phyloP scores from a whole-genome alignment of 1,140 invertebrate species.

The Rhyzopertha dominica region DNA sequence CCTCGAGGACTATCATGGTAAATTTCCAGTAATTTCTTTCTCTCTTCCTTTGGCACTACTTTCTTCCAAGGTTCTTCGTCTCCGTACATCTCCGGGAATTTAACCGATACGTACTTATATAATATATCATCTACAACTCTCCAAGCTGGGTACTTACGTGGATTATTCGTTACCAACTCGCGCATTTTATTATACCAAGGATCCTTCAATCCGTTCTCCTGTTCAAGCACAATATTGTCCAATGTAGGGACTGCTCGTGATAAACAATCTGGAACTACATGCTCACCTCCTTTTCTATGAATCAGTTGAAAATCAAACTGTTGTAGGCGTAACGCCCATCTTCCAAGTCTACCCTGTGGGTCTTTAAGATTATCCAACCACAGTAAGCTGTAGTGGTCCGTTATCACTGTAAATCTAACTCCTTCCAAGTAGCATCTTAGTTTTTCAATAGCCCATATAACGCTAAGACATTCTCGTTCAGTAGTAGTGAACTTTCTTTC shows the following conservation, averaged over 20 bases:
- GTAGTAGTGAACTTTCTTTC: conserved; percentile 43
- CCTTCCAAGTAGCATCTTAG: conserved; percentile 34
- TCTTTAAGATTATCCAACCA: conserved; percentile 8
- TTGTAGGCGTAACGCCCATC: conserved; percentile 44
- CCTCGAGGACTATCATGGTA: conserved; percentile 3
- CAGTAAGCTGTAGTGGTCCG: conserved; percentile 2
- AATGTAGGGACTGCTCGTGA: no score
- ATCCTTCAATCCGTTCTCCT: neutral
- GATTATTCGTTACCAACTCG: neutral
- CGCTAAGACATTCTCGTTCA: conserved; percentile 44
- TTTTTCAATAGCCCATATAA: conserved; percentile 42
- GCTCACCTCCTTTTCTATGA: no score
- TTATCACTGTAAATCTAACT: conserved; percentile 38
- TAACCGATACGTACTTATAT: neutral
- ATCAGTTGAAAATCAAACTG: no score
- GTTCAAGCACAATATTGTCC: no score
- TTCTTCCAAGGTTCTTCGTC: neutral
- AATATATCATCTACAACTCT: neutral
- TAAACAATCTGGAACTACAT: no score
- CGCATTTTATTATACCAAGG: neutral
- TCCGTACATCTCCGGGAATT: conserved; percentile 15
- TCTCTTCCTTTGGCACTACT: neutral
- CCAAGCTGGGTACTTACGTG: neutral
- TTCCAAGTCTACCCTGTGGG: conserved; percentile 36
- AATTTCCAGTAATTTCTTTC: neutral